Evolutionary conservation across 92 coral and sea anemone genomes (phyloP).

Genomic region (Porites cylindrica): DNA sequence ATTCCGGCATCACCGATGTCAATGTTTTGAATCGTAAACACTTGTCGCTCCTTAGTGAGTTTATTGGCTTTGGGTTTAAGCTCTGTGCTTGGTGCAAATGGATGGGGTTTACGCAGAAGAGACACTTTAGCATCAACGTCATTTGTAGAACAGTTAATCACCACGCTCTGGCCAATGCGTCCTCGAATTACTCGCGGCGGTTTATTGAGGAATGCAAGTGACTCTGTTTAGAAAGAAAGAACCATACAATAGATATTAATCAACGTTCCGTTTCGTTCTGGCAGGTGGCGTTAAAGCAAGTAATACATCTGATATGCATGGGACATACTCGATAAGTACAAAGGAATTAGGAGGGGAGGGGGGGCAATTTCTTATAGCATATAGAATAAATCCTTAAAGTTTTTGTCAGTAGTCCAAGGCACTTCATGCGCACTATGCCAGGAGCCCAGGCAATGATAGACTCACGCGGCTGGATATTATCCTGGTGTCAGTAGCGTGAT

Average conservation of each 20-base stretch:
- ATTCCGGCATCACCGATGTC: slow-evolving; percentile 23
- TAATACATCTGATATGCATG: no score
- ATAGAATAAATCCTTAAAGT: no score
- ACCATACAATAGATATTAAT: neutral
- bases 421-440: no score
- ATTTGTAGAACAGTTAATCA: slow-evolving; percentile 27
- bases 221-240: neutral
- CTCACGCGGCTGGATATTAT: no score
- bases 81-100: neutral
- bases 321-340: no score
- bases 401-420: no score
- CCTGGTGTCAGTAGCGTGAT: no score
- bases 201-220: neutral
- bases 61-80: neutral
- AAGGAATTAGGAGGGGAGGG: no score
- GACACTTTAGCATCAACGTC: slow-evolving; percentile 14
- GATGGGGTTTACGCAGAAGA: neutral
- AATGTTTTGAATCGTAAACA: slow-evolving; percentile 15
- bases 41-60: slow-evolving; percentile 7
- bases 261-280: no score
- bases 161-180: slow-evolving; percentile 7
- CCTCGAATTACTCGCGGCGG: slow-evolving; percentile 3
- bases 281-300: no score
- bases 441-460: no score
- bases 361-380: no score